Base-by-base conservation (phyloP, 2,888 invertebrate genomes). In the Drosophila paramelanica region DNA sequence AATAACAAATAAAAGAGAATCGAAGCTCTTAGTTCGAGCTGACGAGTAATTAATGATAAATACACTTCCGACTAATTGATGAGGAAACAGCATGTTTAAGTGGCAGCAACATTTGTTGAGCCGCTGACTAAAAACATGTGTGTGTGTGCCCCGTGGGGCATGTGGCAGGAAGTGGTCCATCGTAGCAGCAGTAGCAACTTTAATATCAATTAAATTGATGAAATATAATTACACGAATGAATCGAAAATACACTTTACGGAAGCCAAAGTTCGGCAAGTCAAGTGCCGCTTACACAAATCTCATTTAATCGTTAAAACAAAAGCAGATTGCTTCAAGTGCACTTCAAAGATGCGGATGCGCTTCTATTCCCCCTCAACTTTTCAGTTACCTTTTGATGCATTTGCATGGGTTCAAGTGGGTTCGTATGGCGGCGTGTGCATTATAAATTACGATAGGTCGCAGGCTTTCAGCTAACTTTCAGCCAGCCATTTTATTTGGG, bases 21-120 rank as follows among this genome's bases (percentile, higher is more conserved):
- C 13, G 14, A 62, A 14, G 13, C 5, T 72, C 33, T 23, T 25
- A 10, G 31, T 10, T 10, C 10, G 31, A 27, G 42, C 23, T 20
- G 17, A 33, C 23, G 41, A 33, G 65, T 79, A 85, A 85, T 81
- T 85, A 75, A 80, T 86, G 75, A 80, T 86, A 68, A 69, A 82
- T 62, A 62, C 69, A 61, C 67, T 80, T 79, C 59, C 53, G 57
- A 61, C 79, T 83, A 83, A 83, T 83, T 83, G 88, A 78, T 69
- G 77, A 60, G 64, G 53, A 58, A 79, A 67, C 64, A 67, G 59
- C 70, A 75, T 51, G 64, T 52, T 51, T 36, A 79, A 46, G 58
- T 43, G 67, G 65, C 77, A 65, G 65, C 61, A 66, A 67, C 84
- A 77, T 67, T 66, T 80, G 79, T 27, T 39, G 42, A 33, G 2